A percentile compares a stretch with the other conserved stretches of the same genome.
These are phyloP conservation scores for Lepidocolaptes lacrymiger DNA, from an alignment of 2,797 vertebrate species.

Conservation along the genomic window DNA sequence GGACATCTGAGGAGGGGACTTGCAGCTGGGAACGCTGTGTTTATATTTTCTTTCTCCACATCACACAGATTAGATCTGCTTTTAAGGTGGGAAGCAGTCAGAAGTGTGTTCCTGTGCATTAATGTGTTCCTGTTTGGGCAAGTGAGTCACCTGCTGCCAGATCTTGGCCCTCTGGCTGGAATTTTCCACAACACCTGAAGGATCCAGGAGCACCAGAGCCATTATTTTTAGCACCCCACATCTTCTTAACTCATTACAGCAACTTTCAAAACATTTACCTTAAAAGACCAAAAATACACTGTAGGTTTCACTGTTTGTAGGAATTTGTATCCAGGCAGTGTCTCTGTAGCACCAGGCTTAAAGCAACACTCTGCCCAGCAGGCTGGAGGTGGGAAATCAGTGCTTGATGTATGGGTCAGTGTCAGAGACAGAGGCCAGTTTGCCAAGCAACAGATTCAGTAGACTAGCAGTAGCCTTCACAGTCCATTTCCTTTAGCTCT, in stretches of 20 bases:
- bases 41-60: slow-evolving; percentile 29
- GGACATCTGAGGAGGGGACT: slow-evolving; percentile 30
- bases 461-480: neutral
- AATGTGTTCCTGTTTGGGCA: slow-evolving; percentile 2
- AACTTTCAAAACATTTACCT: neutral
- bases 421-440: accelerated
- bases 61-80: slow-evolving; percentile 19
- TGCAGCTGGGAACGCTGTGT: neutral
- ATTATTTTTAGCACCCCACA: neutral
- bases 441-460: neutral
- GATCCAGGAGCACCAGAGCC: neutral
- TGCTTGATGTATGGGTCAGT: neutral
- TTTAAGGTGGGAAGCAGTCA: slow-evolving; percentile 37
- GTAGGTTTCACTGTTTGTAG: neutral
- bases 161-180: neutral
- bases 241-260: neutral
- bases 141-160: slow-evolving; percentile 12
- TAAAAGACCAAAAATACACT: neutral
- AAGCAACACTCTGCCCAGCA: neutral
- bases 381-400: neutral
- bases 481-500: neutral
- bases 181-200: slow-evolving; percentile 25
- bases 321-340: neutral
- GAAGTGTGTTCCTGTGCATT: neutral
- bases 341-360: neutral